Evolutionary conservation across 1,140 invertebrate species (phyloP).

Genomic region (Phocides pigmalion): DNA sequence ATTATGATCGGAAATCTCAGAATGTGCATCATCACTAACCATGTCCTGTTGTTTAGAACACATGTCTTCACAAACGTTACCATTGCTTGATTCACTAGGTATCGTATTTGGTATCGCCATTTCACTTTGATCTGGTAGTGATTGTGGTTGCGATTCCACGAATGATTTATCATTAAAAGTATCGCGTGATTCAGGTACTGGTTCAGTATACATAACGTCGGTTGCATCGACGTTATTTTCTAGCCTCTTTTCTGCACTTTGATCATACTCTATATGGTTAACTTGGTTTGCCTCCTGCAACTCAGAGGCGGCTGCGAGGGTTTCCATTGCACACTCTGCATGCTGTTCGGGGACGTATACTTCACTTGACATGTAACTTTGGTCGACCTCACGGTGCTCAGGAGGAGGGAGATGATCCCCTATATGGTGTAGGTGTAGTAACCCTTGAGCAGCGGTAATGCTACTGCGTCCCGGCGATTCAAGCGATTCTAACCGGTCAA

Average conservation of each 20-base stretch:
- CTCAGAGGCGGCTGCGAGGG: constrained; percentile 47
- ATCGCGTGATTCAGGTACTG: constrained; percentile 62
- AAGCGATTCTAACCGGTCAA: constrained; percentile 83
- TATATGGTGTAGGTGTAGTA: constrained; percentile 78
- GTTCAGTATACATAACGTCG: constrained; percentile 61
- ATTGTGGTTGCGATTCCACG: constrained; percentile 47
- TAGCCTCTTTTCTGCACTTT: constrained; percentile 63
- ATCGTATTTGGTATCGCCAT: constrained; percentile 44
- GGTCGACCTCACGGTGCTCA: constrained; percentile 50
- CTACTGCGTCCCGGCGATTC: constrained; percentile 77
- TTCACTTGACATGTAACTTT: constrained; percentile 59
- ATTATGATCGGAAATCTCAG: constrained; percentile 34
- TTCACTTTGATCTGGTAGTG: constrained; percentile 66
- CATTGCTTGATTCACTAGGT: constrained; percentile 43
- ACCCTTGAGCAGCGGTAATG: constrained; percentile 74
- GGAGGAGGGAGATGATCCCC: constrained; percentile 72
- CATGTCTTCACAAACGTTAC: constrained; percentile 11
- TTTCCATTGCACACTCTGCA: constrained; percentile 54
- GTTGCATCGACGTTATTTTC: constrained; percentile 45
- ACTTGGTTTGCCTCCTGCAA: constrained; percentile 52
- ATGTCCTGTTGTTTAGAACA: constrained; percentile 22
- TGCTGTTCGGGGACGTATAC: constrained; percentile 55
- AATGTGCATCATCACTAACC: constrained; percentile 21
- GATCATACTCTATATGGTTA: constrained; percentile 59
- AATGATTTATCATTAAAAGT: constrained; percentile 51